A percentile compares a stretch with the other conserved stretches of the same genome.
phyloP scores from a whole-genome alignment of 2,888 invertebrate species.

The Tipula vernalis region DNA sequence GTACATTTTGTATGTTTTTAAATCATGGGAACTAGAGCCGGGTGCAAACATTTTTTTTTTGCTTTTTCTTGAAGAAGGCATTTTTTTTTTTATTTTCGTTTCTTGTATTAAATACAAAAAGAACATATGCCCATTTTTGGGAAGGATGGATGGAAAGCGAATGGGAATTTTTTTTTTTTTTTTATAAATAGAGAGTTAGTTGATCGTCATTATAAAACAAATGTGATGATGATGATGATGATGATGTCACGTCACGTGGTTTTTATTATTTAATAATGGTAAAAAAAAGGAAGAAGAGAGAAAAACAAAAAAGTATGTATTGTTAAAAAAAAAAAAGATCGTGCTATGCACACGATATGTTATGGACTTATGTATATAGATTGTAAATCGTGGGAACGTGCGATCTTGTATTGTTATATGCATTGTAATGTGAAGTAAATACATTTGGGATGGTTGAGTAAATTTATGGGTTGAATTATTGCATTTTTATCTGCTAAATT shows the following conservation, averaged over 20 bases:
- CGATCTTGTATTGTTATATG: neutral
- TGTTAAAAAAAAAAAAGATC: neutral
- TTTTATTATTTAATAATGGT: constrained; percentile 7
- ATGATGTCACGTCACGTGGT: constrained; percentile 10
- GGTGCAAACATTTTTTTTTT: neutral
- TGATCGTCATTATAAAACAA: neutral
- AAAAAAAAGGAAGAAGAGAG: neutral
- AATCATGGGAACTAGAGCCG: constrained; percentile 8
- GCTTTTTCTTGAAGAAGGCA: neutral
- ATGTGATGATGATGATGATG: neutral
- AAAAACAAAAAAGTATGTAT: neutral
- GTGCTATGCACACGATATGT: constrained; percentile 9
- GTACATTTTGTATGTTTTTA: neutral
- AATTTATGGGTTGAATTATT: neutral
- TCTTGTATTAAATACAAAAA: neutral
- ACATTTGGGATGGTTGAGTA: neutral
- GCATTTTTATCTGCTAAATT: neutral
- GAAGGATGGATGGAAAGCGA: constrained; percentile 10
- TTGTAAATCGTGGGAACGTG: constrained; percentile 10
- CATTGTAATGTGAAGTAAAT: neutral
- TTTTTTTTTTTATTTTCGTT: neutral
- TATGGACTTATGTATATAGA: neutral
- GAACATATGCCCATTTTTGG: constrained; percentile 9
- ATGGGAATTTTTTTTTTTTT: neutral
- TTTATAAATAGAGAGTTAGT: constrained; percentile 6